Evolutionary conservation across 2,888 invertebrate genomes (phyloP).

Genomic region (Thereva nobilitata): DNA sequence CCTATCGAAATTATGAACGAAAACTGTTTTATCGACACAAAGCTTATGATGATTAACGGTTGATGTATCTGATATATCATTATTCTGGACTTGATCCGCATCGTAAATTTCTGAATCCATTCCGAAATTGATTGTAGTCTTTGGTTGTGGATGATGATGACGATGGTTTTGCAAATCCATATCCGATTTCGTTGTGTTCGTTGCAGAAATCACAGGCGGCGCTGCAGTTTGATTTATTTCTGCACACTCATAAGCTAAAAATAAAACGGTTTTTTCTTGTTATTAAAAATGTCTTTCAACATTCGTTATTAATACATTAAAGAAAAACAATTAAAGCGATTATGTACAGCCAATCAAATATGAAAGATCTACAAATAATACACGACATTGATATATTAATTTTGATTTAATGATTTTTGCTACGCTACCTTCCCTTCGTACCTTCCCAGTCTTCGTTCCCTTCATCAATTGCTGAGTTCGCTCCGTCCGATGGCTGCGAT

Average conservation of each 20-base stretch:
- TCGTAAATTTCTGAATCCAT: constrained; percentile 28
- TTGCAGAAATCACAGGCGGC: constrained; percentile 44
- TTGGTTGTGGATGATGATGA: constrained; percentile 18
- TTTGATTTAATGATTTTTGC: constrained; percentile 38
- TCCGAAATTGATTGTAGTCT: constrained; percentile 15
- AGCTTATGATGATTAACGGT: constrained; percentile 39
- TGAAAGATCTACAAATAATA: not conserved
- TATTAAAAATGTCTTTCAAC: not conserved
- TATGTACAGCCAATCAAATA: constrained; percentile 34
- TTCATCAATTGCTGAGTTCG: constrained; percentile 49
- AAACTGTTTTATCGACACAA: constrained; percentile 42
- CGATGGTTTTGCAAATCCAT: not conserved
- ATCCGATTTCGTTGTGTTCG: constrained; percentile 14
- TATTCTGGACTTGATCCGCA: constrained; percentile 44
- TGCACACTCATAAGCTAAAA: constrained; percentile 45
- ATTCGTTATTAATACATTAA: not conserved
- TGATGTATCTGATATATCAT: constrained; percentile 41
- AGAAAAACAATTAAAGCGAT: not conserved
- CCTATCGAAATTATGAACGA: constrained; percentile 42
- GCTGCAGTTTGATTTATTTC: constrained; percentile 44
- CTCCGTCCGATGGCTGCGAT: constrained; percentile 24
- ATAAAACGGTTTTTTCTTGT: not conserved
- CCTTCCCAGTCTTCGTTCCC: constrained; percentile 58
- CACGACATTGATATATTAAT: constrained; percentile 11
- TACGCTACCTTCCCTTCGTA: constrained; percentile 59